Conservation (phyloP, 1,140 invertebrate genomes). For the Ctenoplectra terminalis region DNA sequence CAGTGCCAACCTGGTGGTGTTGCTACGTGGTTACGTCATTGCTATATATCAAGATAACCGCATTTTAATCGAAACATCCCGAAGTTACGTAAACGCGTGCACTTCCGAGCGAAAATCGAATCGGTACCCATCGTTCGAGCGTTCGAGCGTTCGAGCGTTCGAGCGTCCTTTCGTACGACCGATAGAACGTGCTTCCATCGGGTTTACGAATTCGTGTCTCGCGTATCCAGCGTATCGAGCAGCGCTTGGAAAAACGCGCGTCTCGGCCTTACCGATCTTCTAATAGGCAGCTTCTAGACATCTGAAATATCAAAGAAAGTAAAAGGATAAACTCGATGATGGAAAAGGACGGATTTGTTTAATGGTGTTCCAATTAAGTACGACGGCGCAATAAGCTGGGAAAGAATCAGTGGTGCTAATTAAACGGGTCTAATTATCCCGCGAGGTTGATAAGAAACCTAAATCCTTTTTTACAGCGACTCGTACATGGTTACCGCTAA, state of each 20-base stretch:
- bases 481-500: not conserved
- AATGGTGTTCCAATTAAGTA: slow-evolving; percentile 27
- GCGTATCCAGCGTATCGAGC: not conserved
- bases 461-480: not conserved
- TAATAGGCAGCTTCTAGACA: not conserved
- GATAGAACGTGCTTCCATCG: not conserved
- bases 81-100: slow-evolving; percentile 11
- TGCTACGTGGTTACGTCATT: not conserved
- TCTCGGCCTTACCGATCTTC: too few relatives aligned
- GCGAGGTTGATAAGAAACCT: slow-evolving; percentile 30
- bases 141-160: not conserved
- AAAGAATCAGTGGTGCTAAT: slow-evolving; percentile 21
- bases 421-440: slow-evolving; percentile 54
- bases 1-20: too few relatives aligned
- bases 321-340: not conserved
- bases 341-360: not conserved
- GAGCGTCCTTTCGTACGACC: not conserved
- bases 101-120: not conserved
- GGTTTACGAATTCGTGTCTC: not conserved
- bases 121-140: too few relatives aligned
- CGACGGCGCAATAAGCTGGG: slow-evolving; percentile 1
- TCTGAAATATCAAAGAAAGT: not conserved
- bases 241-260: too few relatives aligned
- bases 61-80: slow-evolving; percentile 18
- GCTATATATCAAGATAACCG: not conserved